phyloP scores from a whole-genome alignment of 1,140 invertebrate species.

The Cydia amplana region DNA sequence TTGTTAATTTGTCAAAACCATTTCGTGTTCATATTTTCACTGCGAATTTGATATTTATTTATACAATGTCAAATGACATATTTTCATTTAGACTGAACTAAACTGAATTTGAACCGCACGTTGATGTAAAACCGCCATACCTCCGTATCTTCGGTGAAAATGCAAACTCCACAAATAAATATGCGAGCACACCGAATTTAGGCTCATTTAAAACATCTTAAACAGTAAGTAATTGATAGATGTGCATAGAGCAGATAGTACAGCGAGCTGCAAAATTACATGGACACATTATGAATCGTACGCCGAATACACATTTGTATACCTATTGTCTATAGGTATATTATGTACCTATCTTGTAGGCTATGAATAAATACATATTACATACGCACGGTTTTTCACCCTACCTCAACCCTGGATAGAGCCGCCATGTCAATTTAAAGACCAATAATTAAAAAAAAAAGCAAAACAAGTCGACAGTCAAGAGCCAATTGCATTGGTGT shows the following conservation, averaged over 20 bases:
- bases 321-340: not conserved
- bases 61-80: no score
- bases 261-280: no score
- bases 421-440: constrained; percentile 46
- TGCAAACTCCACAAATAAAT: no score
- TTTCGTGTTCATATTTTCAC: not conserved
- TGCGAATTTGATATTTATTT: no score
- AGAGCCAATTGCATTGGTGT: constrained; percentile 62
- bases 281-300: no score
- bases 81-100: not conserved
- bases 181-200: no score
- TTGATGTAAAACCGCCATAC: no score
- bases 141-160: no score
- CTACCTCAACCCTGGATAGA: not conserved
- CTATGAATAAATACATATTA: not conserved
- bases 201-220: no score
- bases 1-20: constrained; percentile 11
- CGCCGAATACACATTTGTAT: not conserved
- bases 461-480: constrained; percentile 51
- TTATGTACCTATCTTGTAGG: not conserved
- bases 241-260: no score
- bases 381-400: not conserved
- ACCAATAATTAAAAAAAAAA: constrained; percentile 44
- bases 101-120: no score
- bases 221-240: no score